phyloP scores from a whole-genome alignment of 2,797 vertebrate genomes.

The Chiloscyllium punctatum region DNA sequence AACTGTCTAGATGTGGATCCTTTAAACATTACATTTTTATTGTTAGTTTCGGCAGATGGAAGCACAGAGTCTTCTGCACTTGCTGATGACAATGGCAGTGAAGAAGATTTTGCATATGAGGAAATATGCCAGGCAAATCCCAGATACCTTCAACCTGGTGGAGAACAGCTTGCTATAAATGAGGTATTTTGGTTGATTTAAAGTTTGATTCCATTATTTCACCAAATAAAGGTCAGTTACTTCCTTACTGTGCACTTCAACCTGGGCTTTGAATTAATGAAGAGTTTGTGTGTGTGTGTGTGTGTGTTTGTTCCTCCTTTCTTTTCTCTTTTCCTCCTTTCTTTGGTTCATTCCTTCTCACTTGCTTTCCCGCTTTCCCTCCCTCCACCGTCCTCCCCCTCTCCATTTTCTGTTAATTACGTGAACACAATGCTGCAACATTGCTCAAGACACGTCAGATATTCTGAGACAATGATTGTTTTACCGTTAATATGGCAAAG shows the following conservation, averaged over 20 bases:
- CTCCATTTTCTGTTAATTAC: not conserved
- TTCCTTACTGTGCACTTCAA: not conserved
- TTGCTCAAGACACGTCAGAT: not conserved
- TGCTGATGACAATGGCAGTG: slow-evolving; percentile 86
- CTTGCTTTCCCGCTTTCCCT: no score
- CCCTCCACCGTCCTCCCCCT: no score
- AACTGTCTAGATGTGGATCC: not conserved
- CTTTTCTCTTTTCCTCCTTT: no score
- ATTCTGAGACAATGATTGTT: not conserved
- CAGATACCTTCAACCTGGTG: slow-evolving; percentile 79
- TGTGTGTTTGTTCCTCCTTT: no score
- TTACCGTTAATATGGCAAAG: not conserved
- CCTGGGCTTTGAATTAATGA: not conserved
- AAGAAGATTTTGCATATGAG: slow-evolving; percentile 89
- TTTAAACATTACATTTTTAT: not conserved
- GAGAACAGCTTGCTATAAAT: slow-evolving; percentile 83
- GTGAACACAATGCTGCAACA: not conserved
- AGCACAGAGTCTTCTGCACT: slow-evolving; percentile 63
- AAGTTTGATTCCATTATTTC: no score
- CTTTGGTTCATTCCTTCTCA: no score
- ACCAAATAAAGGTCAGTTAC: not conserved
- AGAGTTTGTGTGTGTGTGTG: not conserved
- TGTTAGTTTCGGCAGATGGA: slow-evolving; percentile 66
- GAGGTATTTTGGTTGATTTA: slow-evolving; percentile 62
- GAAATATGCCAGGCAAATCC: slow-evolving; percentile 78